Evolutionary conservation across 2,113 vertebrate species (phyloP), one percentile per base, ranked within the genome.

Genomic region (Pollimyrus isidori): DNA sequence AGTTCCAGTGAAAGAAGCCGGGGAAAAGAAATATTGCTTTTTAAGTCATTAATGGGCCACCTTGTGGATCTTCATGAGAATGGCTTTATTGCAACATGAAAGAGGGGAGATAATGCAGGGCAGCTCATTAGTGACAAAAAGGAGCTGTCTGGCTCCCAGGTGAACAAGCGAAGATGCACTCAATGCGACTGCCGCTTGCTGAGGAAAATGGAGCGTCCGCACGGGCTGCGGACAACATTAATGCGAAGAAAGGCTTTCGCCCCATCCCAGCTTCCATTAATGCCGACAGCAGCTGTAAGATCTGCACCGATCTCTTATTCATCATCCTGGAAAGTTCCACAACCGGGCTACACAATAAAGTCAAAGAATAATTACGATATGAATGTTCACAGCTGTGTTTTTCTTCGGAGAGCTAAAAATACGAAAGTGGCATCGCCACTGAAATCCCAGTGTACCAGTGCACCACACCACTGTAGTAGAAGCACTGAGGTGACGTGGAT

Each of bases 91-190:
- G 85, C 50, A 30, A 87, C 49, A 87, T 56, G 85, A 56, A 87
- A 87, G 85, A 39, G 85, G 7, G 9, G 30, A 17, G 85, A 53
- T 87, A 87, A 87, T 87, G 85, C 85, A 87, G 85, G 46, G 23
- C 13, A 21, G 85, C 50, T 87, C 85, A 87, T 87, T 87, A 87
- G 50, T 21, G 50, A 53, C 85, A 53, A 87, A 87, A 53, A 87
- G 56, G 85, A 52, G 3, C n/a, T n/a, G 17, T 56, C n/a, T n/a
- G 42, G 48, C 26, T 87, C 49, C 50, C 48, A 48, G 50, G 50
- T 53, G 85, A 86, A 49, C n/a, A 86, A 35, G 26, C 26, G 50
- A 48, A 26, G n/a, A 53, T 52, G 49, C 85, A 48, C 46, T 50
- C 85, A 52, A 50, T 21, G 45, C 1, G 23, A n/a, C 45, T 13